Base-by-base conservation (phyloP, 2,113 vertebrate species). In the Ardeotis arabs region DNA sequence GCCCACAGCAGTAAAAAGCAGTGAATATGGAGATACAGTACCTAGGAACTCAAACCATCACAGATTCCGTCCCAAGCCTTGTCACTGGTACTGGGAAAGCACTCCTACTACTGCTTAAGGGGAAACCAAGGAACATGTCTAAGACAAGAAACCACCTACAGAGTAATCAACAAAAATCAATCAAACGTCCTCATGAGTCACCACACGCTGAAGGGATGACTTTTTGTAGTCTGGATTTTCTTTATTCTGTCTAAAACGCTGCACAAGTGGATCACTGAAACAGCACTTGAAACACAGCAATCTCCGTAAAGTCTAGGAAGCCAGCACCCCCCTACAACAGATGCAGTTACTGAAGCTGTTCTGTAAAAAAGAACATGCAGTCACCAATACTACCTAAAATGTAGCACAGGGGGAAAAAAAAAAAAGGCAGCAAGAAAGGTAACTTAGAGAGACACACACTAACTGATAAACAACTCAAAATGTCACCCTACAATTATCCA, bases 11-110 rank as follows among this genome's bases (percentile, higher is more conserved):
- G 23, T 3, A 14, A n/a, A 14, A n/a, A 33, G 31, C 50, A 14
- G n/a, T 3, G 5, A 14, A 35, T 15, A 14, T 1, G 12, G 12
- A 5, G 18, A 21, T 3, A 9, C 2, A n/a, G 15, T 3, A 44
- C 15, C 8, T 4, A 11, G 4, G 35, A 80, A n/a, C 29, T n/a
- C 33, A 20, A 28, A 7, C 29, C 31, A 2, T 14, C 7, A 31
- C 0, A 41, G n/a, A 47, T 12, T 17, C 59, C 21, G 12, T 24
- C 45, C 31, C 1, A 0, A n/a, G 47, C 29, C 45, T 44, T 23
- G 18, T 17, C 35, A 8, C 3, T 8, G 21, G 14, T 41, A 60
- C 45, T 12, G 39, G 29, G 33, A 72, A 5, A 67, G 5, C 25
- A 44, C 21, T 81, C 28, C 59, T n/a, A 22, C 9, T 44, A 21